phyloP scores from a whole-genome alignment of 2,797 vertebrate species.

The Hemibagrus guttatus region DNA sequence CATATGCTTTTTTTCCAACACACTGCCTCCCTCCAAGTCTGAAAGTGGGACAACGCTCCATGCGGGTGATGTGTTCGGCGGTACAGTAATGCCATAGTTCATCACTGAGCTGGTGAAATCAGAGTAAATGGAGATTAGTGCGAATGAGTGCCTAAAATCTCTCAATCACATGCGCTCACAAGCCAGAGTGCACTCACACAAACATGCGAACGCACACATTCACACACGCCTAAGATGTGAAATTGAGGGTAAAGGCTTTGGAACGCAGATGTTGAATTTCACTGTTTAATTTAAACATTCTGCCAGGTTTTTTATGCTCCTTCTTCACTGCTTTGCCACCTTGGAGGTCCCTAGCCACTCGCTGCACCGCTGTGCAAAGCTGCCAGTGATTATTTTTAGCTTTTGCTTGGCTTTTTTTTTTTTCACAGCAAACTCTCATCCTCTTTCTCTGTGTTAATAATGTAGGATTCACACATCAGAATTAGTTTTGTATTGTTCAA shows the following conservation, averaged over 20 bases:
- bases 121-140: slow-evolving; percentile 55
- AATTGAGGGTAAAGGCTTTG: slow-evolving; percentile 62
- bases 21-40: slow-evolving; percentile 42
- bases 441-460: slow-evolving; percentile 62
- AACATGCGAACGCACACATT: slow-evolving; percentile 28
- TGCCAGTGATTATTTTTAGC: slow-evolving; percentile 64
- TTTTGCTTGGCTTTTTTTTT: slow-evolving; percentile 49
- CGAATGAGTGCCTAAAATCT: slow-evolving; percentile 49
- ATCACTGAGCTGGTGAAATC: slow-evolving; percentile 51
- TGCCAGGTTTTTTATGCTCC: slow-evolving; percentile 46
- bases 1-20: slow-evolving; percentile 51
- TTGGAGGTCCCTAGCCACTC: slow-evolving; percentile 60
- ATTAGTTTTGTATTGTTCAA: slow-evolving; percentile 59
- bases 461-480: slow-evolving; percentile 63
- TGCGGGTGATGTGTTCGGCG: slow-evolving; percentile 49
- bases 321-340: slow-evolving; percentile 56
- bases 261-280: slow-evolving; percentile 60
- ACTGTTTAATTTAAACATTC: slow-evolving; percentile 63
- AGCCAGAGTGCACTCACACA: slow-evolving; percentile 24
- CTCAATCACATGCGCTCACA: slow-evolving; percentile 44
- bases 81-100: slow-evolving; percentile 51
- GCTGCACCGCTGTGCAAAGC: slow-evolving; percentile 54
- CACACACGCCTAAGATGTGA: slow-evolving; percentile 46
- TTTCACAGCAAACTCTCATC: slow-evolving; percentile 61
- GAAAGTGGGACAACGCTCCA: slow-evolving; percentile 59